A percentile compares a stretch with the other conserved stretches of the same genome.
These are phyloP conservation scores for Petroica traversi DNA, from an alignment of 2,113 vertebrate species.

Conservation along the genomic window DNA sequence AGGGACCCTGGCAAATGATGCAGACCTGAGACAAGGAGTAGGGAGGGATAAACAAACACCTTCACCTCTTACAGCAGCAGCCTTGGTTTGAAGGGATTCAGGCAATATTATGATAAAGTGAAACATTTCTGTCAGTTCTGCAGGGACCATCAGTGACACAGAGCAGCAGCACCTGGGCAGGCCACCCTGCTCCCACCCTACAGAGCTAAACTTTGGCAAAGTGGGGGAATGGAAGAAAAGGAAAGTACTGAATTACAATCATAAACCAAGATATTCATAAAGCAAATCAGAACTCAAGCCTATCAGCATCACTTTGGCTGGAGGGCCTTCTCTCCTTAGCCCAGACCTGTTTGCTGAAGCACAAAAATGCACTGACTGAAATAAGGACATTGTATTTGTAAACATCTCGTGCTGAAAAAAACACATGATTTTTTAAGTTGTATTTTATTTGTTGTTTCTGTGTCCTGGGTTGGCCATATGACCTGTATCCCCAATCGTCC, in stretches of 20 bases:
- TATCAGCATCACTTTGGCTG: neutral
- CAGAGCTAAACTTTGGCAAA: neutral
- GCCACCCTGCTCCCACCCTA: neutral
- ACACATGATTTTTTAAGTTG: too few species aligned
- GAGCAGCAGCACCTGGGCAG: neutral
- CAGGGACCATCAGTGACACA: neutral
- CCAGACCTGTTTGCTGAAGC: neutral
- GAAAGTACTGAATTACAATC: neutral
- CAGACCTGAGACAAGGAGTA: neutral
- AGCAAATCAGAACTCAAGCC: fast-evolving
- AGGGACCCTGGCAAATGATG: neutral
- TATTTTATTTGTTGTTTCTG: too few species aligned
- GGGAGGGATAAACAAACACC: neutral
- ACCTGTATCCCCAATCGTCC: too few species aligned
- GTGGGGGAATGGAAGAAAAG: neutral
- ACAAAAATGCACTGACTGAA: neutral
- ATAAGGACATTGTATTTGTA: neutral
- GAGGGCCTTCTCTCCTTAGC: neutral
- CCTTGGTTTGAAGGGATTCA: neutral
- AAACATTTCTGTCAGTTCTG: neutral
- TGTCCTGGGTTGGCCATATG: too few species aligned
- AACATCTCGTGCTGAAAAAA: neutral
- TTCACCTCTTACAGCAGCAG: neutral
- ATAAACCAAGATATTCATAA: neutral
- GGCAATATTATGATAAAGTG: neutral